Base-by-base conservation (phyloP, 2,797 vertebrate genomes). In the Crotalus adamanteus region DNA sequence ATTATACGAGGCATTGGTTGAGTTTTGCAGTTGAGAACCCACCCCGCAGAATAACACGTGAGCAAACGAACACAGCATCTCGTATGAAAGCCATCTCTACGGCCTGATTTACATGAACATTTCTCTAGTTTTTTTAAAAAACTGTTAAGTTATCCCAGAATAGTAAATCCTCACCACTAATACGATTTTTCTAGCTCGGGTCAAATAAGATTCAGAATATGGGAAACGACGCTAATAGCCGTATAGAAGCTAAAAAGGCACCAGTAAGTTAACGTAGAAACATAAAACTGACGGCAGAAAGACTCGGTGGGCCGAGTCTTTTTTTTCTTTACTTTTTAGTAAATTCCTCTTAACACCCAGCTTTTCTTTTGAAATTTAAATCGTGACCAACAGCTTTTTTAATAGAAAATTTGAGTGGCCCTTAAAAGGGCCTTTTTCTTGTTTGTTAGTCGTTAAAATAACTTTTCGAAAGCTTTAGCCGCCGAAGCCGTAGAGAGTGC, bases 401-500 rank as follows among this genome's bases (percentile, higher is more conserved):
- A 1, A 3, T 0, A 6, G 69, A n/a, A 11, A 60, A 31, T 0
- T 5, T 91, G 42, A 47, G 63, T 78, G 92, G 92, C 55, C 92
- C 92, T 87, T 31, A 93, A 93, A 91, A 91, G 89, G 92, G 26
- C 92, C 89, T 57, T 92, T 12, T 12, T 1, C 13, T 18, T 22
- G 22, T 61, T 61, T 69, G 14, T 16, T 14, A 4, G 13, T 2
- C 0, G 18, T 18, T 18, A 25, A 63, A n/a, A 1, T 51, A 47
- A 47, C 1, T 12, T 4, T 1, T 5, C 0, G 1, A 31, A 20
- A 3, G 0, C 0, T 11, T 92, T 1, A 92, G n/a, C 91, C 92
- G 0, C 92, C 92, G 89, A 93, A 93, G 2, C 92, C 92, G 53
- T 93, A 93, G 6, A 93, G 92, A 0, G 92, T 92, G 4, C 92